Percentiles rank a stretch among this genome's conserved stretches.
These are phyloP conservation scores for Heterodera schachtii DNA, from an alignment of 1,140 invertebrate genomes.

Conservation along the genomic window DNA sequence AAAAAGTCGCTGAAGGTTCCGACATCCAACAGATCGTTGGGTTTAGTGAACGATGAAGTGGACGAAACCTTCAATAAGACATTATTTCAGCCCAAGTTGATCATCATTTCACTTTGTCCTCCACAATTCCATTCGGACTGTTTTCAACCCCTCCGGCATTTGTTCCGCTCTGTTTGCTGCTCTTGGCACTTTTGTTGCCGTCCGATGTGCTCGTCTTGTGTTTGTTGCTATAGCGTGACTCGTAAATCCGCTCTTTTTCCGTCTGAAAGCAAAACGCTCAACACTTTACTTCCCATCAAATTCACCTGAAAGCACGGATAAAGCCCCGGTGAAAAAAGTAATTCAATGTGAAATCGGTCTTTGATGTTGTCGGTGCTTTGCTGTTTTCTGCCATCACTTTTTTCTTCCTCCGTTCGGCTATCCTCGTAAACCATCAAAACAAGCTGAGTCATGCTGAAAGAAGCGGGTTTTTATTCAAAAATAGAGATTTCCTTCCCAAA, in stretches of 20 bases:
- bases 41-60: not conserved
- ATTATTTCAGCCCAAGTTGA: not conserved
- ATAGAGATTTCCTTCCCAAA: no score
- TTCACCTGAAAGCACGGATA: slow-evolving; percentile 57
- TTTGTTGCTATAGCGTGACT: slow-evolving; percentile 46
- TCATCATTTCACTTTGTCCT: not conserved
- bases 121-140: not conserved
- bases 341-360: slow-evolving; percentile 63
- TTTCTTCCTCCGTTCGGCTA: slow-evolving; percentile 42
- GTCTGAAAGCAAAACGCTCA: slow-evolving; percentile 36
- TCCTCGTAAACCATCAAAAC: slow-evolving; percentile 65
- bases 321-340: slow-evolving; percentile 63
- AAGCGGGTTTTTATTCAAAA: no score
- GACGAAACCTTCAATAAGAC: not conserved
- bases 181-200: slow-evolving; percentile 35
- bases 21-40: not conserved
- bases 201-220: slow-evolving; percentile 41
- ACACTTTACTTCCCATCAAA: not conserved
- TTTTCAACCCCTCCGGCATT: slow-evolving; percentile 28
- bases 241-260: slow-evolving; percentile 64
- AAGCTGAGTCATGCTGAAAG: slow-evolving; percentile 37
- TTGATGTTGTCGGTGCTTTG: slow-evolving; percentile 36
- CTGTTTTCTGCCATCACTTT: slow-evolving; percentile 20
- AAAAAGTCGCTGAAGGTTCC: slow-evolving; percentile 11
- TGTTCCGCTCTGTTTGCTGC: slow-evolving; percentile 27